Evolutionary conservation across 1,140 invertebrate genomes (phyloP), one percentile per base, ranked within the genome.

Genomic region (Riptortus pedestris): DNA sequence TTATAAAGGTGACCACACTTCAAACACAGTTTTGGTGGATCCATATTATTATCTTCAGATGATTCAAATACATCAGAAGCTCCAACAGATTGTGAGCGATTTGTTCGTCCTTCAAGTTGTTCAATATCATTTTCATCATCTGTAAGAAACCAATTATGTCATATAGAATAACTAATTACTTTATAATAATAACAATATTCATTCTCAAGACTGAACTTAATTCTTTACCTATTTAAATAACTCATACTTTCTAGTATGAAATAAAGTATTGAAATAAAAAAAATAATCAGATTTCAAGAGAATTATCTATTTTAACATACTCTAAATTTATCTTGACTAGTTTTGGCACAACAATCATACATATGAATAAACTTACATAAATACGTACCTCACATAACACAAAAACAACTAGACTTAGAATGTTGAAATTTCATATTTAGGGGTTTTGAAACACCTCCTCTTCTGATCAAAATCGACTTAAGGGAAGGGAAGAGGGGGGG

Each of bases 1-100:
- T 59, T 29, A 59, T 59, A 59, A 27, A 55, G 26, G 26, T 68
- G 65, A 31, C 64, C 60, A 51, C 64, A 65, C 52, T 65, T 65
- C 22, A 65, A 48, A 27, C 64, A 65, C 11, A 65, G 58, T 55
- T 55, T 47, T 24, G 63, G 52, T 14, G 18, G 16, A 2, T 29
- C 22, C 22, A 12, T 0, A 33, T 24, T 4, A 14, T 27, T 28
- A 7, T 31, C 61, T 16, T 18, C 26, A 27, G 16, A 14, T 1
- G 16, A 2, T 1, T 59, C 55, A 22, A 64, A 64, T 7, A 64
- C 63, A 45, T 45, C 43, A n/a, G 55, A 29, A 2, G 63, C 52
- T 2, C 63, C 63, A 1, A 64, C 55, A 16, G 63, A 64, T n/a
- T 64, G 51, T 31, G 63, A 64, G 24, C 63, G 31, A 7, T 18